Conservation (phyloP, 2,113 vertebrate genomes). For the Daphoenositta chrysoptera region DNA sequence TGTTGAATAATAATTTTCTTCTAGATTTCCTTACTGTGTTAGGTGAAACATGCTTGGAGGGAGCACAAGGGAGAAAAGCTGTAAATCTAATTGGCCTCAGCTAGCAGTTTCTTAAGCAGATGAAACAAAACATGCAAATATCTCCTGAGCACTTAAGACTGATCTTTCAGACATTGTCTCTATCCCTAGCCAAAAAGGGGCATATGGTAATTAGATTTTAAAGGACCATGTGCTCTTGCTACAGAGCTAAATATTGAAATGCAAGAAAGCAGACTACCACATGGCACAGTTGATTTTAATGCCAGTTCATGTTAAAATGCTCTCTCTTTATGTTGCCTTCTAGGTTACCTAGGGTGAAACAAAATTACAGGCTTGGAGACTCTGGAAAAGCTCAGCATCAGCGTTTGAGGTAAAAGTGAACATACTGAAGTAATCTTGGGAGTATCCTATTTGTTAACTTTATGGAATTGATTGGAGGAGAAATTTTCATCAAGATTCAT, state of each 20-base stretch:
- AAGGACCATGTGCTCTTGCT: constrained; percentile 29
- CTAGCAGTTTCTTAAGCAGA: constrained; percentile 6
- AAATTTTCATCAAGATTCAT: constrained; percentile 17
- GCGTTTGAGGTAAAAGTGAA: constrained; percentile 73
- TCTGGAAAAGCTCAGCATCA: constrained; percentile 76
- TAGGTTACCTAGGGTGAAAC: constrained; percentile 77
- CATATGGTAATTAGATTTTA: constrained; percentile 24
- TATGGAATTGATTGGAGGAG: background rate
- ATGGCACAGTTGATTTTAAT: constrained; percentile 58
- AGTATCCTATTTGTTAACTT: constrained; percentile 24
- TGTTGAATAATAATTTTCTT: background rate
- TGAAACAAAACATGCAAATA: constrained; percentile 20
- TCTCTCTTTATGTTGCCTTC: constrained; percentile 69
- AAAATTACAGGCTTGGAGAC: constrained; percentile 74
- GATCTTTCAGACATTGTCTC: constrained; percentile 1
- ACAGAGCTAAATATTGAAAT: constrained; percentile 51
- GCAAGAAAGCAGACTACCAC: constrained; percentile 51
- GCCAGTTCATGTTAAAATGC: constrained; percentile 64
- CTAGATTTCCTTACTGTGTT: background rate
- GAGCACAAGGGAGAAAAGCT: background rate
- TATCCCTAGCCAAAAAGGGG: background rate
- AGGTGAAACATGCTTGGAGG: background rate
- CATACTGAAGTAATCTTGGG: constrained; percentile 52
- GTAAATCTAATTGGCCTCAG: background rate
- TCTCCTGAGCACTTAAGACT: background rate